phyloP scores from a whole-genome alignment of 2,888 invertebrate species.

The Ichneumoninae sp. region DNA sequence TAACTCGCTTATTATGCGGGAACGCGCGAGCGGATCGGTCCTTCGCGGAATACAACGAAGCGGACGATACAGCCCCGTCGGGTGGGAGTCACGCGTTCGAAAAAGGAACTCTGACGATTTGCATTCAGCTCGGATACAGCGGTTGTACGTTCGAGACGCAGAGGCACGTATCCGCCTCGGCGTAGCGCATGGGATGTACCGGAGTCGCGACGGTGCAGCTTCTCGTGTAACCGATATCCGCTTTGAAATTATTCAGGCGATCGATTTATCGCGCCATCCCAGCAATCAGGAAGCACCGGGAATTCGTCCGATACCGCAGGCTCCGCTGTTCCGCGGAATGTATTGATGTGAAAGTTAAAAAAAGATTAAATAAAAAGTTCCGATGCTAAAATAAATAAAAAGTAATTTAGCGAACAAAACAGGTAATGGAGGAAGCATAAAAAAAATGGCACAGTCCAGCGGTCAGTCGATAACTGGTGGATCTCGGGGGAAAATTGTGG shows the following conservation, averaged over 20 bases:
- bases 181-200: constrained; percentile 1
- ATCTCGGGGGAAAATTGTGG: neutral
- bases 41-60: neutral
- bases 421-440: too few species aligned
- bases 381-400: too few species aligned
- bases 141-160: neutral
- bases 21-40: neutral
- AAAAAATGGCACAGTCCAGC: neutral
- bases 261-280: constrained; percentile 27
- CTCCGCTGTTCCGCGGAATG: neutral
- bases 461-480: neutral
- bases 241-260: constrained; percentile 35
- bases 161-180: neutral
- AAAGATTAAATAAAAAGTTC: neutral
- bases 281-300: neutral
- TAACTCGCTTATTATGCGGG: constrained; percentile 39
- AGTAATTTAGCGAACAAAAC: too few species aligned
- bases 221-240: constrained; percentile 36
- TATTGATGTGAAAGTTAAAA: neutral
- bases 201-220: neutral
- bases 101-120: constrained; percentile 43
- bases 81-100: neutral
- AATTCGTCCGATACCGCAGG: constrained; percentile 3
- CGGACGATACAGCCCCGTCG: too few species aligned
- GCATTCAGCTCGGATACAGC: constrained; percentile 45